Evolutionary conservation across 2,113 vertebrate species (phyloP), one percentile per base, ranked within the genome.

Genomic region (Paraplagusia blochii): DNA sequence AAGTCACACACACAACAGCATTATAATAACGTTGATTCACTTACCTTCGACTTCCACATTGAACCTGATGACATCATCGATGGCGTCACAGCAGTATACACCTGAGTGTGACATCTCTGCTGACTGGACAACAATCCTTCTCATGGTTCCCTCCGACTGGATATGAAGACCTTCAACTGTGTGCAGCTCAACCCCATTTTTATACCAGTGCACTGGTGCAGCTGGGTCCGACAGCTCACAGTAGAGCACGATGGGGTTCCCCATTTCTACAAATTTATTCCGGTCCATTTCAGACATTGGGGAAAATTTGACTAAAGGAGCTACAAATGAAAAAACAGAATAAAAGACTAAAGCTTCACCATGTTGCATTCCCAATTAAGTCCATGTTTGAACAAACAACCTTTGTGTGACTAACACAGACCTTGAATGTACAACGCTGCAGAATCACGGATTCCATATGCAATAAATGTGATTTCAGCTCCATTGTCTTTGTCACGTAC

Each of bases 351-450:
- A 53, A 57, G 3, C 35, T 18, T 13, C n/a, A 16, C 17, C 7
- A 16, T 36, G 33, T 48, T 52, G 10, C 5, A 66, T 9, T 39
- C 33, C 9, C 19, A 19, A 15, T 9, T 38, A 19, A 16, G 45
- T 11, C 13, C 4, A 29, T 40, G 4, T 40, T 39, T 47, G 18
- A 44, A 10, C 0, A 42, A 15, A 22, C 0, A 8, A 39, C 2
- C 1, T 40, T 44, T 68, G 11, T 48, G 7, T 43, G 35, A 65
- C n/a, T 18, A 11, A 5, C 36, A 49, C 63, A 46, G 74, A 98
- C 96, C 95, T 93, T 94, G 92, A 62, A 98, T 94, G 0, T 91
- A 91, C n/a, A 98, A 79, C 0, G 81, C 88, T 0, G 96, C 96
- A 0, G 92, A 94, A 80, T 96, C 92, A 35, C 80, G 81, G 64